phyloP scores from a whole-genome alignment of 2,797 vertebrate genomes.

The Lutjanus campechanus region DNA sequence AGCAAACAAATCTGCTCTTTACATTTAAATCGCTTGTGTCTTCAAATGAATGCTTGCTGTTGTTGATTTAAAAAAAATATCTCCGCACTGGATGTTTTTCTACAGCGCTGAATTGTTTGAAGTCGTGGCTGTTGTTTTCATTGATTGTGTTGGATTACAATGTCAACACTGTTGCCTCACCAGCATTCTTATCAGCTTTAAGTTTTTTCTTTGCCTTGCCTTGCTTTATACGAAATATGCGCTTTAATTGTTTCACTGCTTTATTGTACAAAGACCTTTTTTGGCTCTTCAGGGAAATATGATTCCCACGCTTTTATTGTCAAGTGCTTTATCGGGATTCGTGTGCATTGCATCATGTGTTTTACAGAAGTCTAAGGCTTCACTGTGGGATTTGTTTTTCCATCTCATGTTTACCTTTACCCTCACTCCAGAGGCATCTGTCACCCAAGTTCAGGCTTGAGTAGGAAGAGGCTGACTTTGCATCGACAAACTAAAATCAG shows the following conservation, averaged over 20 bases:
- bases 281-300: neutral
- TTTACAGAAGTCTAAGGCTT: slow-evolving; percentile 30
- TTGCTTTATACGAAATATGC: slow-evolving; percentile 4
- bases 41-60: slow-evolving; percentile 13
- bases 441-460: slow-evolving; percentile 2
- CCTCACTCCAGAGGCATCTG: slow-evolving; percentile 6
- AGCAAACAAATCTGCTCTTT: slow-evolving; percentile 21
- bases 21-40: slow-evolving; percentile 23
- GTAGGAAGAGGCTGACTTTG: slow-evolving; percentile 6
- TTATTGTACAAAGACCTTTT: neutral
- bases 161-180: slow-evolving; percentile 41
- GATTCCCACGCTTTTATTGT: slow-evolving; percentile 17
- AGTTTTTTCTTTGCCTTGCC: slow-evolving; percentile 9
- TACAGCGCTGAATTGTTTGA: neutral
- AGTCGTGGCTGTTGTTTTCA: neutral
- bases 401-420: slow-evolving; percentile 44
- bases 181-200: slow-evolving; percentile 33
- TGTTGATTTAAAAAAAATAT: neutral
- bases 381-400: slow-evolving; percentile 13
- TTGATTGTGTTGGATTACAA: slow-evolving; percentile 36
- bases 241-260: slow-evolving; percentile 38
- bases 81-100: slow-evolving; percentile 26
- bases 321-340: slow-evolving; percentile 31
- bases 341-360: slow-evolving; percentile 32
- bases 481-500: neutral